These are phyloP conservation scores for Astur gentilis DNA, from an alignment of 2,113 vertebrate genomes.

Conservation along the genomic window DNA sequence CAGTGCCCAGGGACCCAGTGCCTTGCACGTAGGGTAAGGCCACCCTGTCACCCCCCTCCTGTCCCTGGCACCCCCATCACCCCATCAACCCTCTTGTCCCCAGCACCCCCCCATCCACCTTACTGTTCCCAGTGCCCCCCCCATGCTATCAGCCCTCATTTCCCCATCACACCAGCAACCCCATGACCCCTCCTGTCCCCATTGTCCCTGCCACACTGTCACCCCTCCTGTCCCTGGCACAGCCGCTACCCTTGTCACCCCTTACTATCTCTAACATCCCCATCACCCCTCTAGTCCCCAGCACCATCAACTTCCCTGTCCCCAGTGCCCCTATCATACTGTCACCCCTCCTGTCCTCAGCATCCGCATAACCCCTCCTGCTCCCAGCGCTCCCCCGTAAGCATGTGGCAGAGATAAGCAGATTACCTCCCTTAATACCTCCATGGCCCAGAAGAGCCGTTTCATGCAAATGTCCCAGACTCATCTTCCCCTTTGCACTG, in stretches of 20 bases:
- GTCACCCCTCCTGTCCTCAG: neutral
- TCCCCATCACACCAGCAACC: neutral
- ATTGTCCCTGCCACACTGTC: too few species aligned
- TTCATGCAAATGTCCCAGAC: neutral
- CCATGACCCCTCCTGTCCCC: neutral
- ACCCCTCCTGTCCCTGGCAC: neutral
- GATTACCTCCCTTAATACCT: slow-evolving; percentile 39
- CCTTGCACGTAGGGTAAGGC: neutral
- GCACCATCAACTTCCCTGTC: neutral
- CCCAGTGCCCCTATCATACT: neutral
- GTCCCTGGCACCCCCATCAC: neutral
- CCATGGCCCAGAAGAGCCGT: slow-evolving; percentile 2
- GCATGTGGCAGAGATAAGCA: neutral
- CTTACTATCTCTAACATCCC: neutral
- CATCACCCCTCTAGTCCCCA: neutral
- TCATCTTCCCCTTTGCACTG: rapidly evolving
- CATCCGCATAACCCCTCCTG: neutral
- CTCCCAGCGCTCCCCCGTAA: neutral
- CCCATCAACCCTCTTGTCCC: neutral
- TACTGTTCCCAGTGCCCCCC: neutral
- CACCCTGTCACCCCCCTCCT: rapidly evolving
- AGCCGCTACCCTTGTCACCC: neutral
- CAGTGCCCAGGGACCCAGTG: neutral
- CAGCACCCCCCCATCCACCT: neutral
- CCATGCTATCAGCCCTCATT: neutral